Evolutionary conservation across 64 coral and sea anemone species (phyloP).

Genomic region (Montipora capricornis): DNA sequence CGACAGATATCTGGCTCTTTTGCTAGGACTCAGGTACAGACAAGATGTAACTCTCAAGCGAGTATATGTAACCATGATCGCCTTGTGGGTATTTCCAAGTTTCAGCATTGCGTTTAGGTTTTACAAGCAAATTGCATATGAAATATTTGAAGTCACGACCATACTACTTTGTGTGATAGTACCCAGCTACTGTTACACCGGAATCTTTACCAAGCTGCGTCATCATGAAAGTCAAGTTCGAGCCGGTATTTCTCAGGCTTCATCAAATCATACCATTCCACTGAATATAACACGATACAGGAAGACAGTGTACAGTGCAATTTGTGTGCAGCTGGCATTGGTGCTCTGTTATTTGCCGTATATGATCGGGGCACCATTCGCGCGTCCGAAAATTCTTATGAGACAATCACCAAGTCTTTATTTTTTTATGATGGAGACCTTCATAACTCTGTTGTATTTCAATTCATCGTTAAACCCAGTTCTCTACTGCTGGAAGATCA

Average conservation of each 20-base stretch:
- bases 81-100: not conserved
- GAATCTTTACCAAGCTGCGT: not conserved
- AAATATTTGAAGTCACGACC: not conserved
- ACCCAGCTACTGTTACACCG: not conserved
- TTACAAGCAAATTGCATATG: not conserved
- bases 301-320: not conserved
- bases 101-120: not conserved
- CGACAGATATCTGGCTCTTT: not conserved
- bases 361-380: not conserved
- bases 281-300: not conserved
- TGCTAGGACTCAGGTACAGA: not conserved
- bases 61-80: not conserved
- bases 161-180: not conserved
- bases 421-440: not conserved
- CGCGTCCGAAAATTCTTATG: not conserved
- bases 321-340: not conserved
- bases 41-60: not conserved
- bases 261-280: not conserved
- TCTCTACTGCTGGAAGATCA: not conserved
- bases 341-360: not conserved
- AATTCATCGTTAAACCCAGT: not conserved
- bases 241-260: not conserved
- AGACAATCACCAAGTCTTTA: not conserved
- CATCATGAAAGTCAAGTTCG: not conserved
- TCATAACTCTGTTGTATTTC: not conserved